These are phyloP conservation scores for Congeria kusceri DNA, from an alignment of 2,888 invertebrate species.

Conservation along the genomic window DNA sequence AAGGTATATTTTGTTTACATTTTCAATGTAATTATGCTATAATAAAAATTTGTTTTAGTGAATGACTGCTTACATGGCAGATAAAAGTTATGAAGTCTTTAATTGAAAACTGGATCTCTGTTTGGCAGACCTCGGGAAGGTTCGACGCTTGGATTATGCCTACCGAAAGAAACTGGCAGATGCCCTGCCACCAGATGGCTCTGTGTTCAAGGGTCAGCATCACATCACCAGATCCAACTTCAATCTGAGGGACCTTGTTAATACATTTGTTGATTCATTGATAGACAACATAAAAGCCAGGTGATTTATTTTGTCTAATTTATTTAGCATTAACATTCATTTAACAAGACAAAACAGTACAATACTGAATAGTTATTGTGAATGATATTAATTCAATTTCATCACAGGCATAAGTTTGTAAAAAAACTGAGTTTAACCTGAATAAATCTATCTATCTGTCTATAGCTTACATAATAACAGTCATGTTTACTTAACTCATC, in stretches of 20 bases:
- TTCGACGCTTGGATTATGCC: conserved; percentile 17
- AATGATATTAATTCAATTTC: too few relatives aligned
- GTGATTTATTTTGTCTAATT: too few relatives aligned
- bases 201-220: conserved; percentile 23
- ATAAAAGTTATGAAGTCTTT: too few relatives aligned
- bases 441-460: too few relatives aligned
- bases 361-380: too few relatives aligned
- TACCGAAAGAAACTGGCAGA: conserved; percentile 9
- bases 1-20: conserved; percentile 23
- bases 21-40: not conserved
- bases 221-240: conserved; percentile 25
- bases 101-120: conserved; percentile 28
- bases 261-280: conserved; percentile 14
- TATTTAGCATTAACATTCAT: too few relatives aligned
- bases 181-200: conserved; percentile 15
- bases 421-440: too few relatives aligned
- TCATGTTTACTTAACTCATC: too few relatives aligned
- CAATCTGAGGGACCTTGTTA: conserved; percentile 17
- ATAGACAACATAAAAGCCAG: conserved; percentile 30
- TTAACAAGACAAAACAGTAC: too few relatives aligned
- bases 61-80: too few relatives aligned
- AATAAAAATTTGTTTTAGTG: not conserved
- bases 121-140: conserved; percentile 15
- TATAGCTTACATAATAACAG: too few relatives aligned
- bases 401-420: too few relatives aligned